Evolutionary conservation across 2,888 invertebrate genomes (phyloP).

Genomic region (Drosophila anomelani): DNA sequence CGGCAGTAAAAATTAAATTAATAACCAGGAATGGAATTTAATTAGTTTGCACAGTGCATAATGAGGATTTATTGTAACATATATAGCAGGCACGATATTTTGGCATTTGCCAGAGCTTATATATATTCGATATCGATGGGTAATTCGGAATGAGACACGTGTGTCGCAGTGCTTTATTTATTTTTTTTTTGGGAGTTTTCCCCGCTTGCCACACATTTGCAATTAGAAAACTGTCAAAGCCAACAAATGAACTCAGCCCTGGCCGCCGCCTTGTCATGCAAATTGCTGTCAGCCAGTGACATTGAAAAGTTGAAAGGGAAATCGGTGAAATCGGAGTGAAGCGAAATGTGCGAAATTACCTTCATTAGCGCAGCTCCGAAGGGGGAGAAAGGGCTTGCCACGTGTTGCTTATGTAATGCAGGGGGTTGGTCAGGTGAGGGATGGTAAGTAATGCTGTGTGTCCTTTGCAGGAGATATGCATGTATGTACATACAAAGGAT

Average conservation of each 20-base stretch:
- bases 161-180: conserved; percentile 32
- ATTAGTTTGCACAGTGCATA: conserved; percentile 46
- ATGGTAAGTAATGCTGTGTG: background rate
- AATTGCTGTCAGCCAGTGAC: conserved; percentile 69
- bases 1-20: conserved; percentile 24
- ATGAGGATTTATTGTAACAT: conserved; percentile 28
- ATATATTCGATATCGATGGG: background rate
- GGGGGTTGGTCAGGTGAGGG: conserved; percentile 12
- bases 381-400: conserved; percentile 38
- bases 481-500: conserved; percentile 36
- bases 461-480: conserved; percentile 10
- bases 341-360: conserved; percentile 57
- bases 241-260: conserved; percentile 43
- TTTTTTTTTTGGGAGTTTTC: background rate
- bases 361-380: conserved; percentile 65
- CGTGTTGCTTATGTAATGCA: conserved; percentile 66
- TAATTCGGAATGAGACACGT: conserved; percentile 31
- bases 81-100: background rate
- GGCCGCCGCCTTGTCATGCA: conserved; percentile 47
- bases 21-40: conserved; percentile 40
- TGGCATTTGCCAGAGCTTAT: conserved; percentile 5
- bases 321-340: conserved; percentile 26
- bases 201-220: conserved; percentile 46
- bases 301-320: conserved; percentile 64
- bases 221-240: conserved; percentile 71